phyloP scores from a whole-genome alignment of 2,113 vertebrate genomes.

The Helogale parvula region DNA sequence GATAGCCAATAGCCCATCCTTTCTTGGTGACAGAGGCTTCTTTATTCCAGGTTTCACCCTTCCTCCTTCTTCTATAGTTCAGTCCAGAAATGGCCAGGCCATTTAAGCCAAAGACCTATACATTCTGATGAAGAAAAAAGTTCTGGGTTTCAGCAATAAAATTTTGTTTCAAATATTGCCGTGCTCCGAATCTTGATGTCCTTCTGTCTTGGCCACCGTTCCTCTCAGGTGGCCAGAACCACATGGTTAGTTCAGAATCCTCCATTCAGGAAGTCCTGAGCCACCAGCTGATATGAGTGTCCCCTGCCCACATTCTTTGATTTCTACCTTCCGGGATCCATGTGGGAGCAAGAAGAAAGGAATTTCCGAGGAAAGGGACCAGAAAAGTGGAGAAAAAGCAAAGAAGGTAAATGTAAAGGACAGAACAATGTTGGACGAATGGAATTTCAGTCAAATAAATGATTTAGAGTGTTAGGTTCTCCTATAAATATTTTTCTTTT shows the following conservation, averaged over 20 bases:
- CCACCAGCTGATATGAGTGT: not conserved
- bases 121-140: not conserved
- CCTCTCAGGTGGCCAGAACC: not conserved
- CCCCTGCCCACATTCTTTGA: not conserved
- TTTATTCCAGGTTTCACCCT: not conserved
- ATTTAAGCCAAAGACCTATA: not conserved
- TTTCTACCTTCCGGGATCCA: not conserved
- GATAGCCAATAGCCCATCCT: not conserved
- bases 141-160: not conserved
- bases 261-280: not conserved
- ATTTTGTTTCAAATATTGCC: not conserved
- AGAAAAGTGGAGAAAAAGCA: not conserved
- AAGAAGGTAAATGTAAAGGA: not conserved
- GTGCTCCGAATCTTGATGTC: not conserved
- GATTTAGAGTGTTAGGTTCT: not conserved
- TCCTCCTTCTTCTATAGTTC: not conserved
- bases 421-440: not conserved
- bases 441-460: not conserved
- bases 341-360: not conserved
- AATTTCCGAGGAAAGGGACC: not conserved
- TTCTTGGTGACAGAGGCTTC: not conserved
- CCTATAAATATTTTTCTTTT: not conserved
- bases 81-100: not conserved
- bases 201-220: not conserved
- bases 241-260: not conserved